phyloP scores from a whole-genome alignment of 2,113 vertebrate species.

The Lasiurus cinereus region DNA sequence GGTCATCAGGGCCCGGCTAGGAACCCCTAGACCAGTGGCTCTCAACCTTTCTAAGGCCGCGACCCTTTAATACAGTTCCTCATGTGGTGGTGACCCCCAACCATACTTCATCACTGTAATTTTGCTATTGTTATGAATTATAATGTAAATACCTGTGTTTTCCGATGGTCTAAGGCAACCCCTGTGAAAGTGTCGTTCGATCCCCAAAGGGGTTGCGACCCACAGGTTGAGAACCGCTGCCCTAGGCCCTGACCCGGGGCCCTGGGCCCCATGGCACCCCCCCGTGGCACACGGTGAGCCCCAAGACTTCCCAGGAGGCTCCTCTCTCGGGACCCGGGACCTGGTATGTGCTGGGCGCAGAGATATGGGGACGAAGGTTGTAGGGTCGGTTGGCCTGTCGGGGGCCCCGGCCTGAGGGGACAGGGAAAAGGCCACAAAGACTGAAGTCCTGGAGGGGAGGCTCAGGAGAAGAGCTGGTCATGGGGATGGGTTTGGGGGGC shows the following conservation, averaged over 20 bases:
- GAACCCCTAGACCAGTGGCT: not conserved
- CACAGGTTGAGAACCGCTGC: no score
- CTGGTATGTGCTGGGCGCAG: not conserved
- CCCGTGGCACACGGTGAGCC: fast-evolving
- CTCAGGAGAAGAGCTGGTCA: not conserved
- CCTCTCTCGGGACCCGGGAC: not conserved
- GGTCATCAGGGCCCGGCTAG: fast-evolving
- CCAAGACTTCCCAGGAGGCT: not conserved
- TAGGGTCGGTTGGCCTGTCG: fast-evolving
- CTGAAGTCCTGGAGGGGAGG: fast-evolving
- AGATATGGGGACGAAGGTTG: no score
- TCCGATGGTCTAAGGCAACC: no score
- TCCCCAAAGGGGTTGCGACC: no score
- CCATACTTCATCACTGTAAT: no score
- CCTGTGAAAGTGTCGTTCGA: no score
- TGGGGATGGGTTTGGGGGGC: not conserved
- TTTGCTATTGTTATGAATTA: no score
- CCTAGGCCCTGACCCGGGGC: no score
- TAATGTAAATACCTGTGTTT: no score
- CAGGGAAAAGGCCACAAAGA: not conserved
- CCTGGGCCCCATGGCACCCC: not conserved
- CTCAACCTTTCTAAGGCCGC: no score
- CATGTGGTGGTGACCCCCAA: no score
- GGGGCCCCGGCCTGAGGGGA: fast-evolving
- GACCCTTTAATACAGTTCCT: no score